A percentile compares a stretch with the other conserved stretches of the same genome.
Evolutionary conservation across 2,113 vertebrate species (phyloP).

Genomic region (Reinhardtius hippoglossoides): DNA sequence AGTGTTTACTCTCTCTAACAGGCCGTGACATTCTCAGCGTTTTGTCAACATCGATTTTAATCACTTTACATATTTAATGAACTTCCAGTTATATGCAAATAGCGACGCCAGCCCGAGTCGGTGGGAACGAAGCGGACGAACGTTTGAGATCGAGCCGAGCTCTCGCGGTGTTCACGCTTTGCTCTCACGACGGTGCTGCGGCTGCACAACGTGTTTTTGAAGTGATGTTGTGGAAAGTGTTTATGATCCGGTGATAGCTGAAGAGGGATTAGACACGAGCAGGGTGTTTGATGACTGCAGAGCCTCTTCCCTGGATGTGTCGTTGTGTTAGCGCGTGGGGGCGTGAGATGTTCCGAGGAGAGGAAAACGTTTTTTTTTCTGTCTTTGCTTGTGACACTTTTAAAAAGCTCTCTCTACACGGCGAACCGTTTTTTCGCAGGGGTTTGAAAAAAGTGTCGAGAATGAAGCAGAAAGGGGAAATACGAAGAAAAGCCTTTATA

Average conservation of each 20-base stretch:
- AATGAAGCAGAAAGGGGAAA: too few species aligned
- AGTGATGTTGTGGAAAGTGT: slow-evolving; percentile 7
- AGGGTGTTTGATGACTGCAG: slow-evolving; percentile 50
- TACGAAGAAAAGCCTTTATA: too few species aligned
- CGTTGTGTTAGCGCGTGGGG: slow-evolving; percentile 36
- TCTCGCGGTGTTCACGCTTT: too few species aligned
- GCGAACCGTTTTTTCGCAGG: too few species aligned
- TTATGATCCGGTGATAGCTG: slow-evolving; percentile 35
- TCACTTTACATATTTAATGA: slow-evolving; percentile 38
- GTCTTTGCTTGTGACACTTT: slow-evolving; percentile 15
- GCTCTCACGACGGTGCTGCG: background rate
- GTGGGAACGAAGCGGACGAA: background rate
- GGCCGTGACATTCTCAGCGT: slow-evolving; percentile 34
- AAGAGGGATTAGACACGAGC: slow-evolving; percentile 40
- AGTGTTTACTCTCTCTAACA: slow-evolving; percentile 32
- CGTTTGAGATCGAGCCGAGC: background rate
- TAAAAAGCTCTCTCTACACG: slow-evolving; percentile 10
- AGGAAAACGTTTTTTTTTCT: slow-evolving; percentile 39
- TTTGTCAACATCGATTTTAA: slow-evolving; percentile 32
- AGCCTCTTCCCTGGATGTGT: slow-evolving; percentile 33
- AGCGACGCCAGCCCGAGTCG: background rate
- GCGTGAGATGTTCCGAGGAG: slow-evolving; percentile 40
- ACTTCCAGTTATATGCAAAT: slow-evolving; percentile 15
- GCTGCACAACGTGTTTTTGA: background rate
- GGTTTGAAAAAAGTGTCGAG: too few species aligned